Conservation (phyloP, 1,140 invertebrate species). For the Adoxophyes honmai region DNA sequence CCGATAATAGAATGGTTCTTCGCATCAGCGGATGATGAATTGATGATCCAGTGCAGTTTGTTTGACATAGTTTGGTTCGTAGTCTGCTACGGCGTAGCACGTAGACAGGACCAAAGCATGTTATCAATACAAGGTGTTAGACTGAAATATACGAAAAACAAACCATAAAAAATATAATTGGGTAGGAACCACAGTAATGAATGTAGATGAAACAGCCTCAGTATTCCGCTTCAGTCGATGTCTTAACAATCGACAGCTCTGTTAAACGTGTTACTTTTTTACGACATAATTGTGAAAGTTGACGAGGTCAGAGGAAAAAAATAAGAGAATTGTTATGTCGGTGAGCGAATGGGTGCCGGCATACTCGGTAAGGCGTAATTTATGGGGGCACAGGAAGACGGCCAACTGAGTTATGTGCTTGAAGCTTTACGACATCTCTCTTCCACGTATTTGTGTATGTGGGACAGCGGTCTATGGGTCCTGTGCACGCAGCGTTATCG, state of each 20-base stretch:
- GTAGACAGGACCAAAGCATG: background rate
- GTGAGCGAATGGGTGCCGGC: constrained; percentile 13
- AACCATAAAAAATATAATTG: too few relatives aligned
- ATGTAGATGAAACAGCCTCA: too few relatives aligned
- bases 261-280: constrained; percentile 5
- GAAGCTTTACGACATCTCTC: constrained; percentile 18
- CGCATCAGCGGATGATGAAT: too few relatives aligned
- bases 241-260: background rate
- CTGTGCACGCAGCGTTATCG: background rate
- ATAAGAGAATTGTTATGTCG: constrained; percentile 15
- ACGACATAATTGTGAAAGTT: background rate
- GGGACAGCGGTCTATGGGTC: background rate
- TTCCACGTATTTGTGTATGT: constrained; percentile 10
- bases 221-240: too few relatives aligned
- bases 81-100: constrained; percentile 3
- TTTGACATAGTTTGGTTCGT: background rate
- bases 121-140: too few relatives aligned
- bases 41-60: too few relatives aligned
- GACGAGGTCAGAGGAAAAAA: constrained; percentile 10
- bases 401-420: constrained; percentile 15
- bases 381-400: constrained; percentile 15
- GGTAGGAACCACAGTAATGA: too few relatives aligned
- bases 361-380: constrained; percentile 17
- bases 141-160: too few relatives aligned
- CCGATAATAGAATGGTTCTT: too few relatives aligned